Base-by-base conservation (phyloP, 2,888 invertebrate genomes). In the Leucophenga montana region DNA sequence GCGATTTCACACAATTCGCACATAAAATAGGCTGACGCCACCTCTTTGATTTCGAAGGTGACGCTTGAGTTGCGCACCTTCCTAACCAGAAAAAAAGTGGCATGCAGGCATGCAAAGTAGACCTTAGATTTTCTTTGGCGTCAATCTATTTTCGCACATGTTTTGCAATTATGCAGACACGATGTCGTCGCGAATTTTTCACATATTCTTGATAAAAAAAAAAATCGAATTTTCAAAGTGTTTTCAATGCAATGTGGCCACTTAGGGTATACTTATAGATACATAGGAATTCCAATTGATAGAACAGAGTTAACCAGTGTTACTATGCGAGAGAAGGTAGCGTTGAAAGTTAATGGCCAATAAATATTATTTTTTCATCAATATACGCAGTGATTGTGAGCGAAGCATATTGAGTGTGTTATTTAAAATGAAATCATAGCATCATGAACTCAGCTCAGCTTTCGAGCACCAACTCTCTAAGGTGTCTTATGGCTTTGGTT, bases 151-250 rank as follows among this genome's bases (percentile, higher is more conserved):
- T 71, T 68, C 70, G 69, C 67, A 54, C 48, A 67, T 84, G 81
- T 81, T 79, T 79, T 77, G 84, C 82, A 86, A 84, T 84, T 86
- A 86, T 85, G 86, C 78, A 85, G 86, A 85, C 85, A 86, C 81
- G 77, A 80, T 86, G 85, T 86, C 85, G 84, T 77, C 85, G 78
- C 76, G 78, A 77, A 86, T 86, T 86, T 77, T 80, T 86, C 64
- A 77, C 81, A 86, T 86, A 82, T 82, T 64, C 61, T 14, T 72
- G 75, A 39, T 4, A 31, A 33, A 18, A 59, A 33, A 39, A 33
- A 33, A 39, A 39, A 5, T 1, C 8, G 11, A 39, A 39, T 11
- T 39, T 39, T 39, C 11, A 11, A 39, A 39, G 39, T 39, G 39
- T 8, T 39, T 39, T 27, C 27, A 39, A 39, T 39, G 8, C 11